Base-by-base conservation (phyloP, 2,113 vertebrate species). In the Nicator chloris region DNA sequence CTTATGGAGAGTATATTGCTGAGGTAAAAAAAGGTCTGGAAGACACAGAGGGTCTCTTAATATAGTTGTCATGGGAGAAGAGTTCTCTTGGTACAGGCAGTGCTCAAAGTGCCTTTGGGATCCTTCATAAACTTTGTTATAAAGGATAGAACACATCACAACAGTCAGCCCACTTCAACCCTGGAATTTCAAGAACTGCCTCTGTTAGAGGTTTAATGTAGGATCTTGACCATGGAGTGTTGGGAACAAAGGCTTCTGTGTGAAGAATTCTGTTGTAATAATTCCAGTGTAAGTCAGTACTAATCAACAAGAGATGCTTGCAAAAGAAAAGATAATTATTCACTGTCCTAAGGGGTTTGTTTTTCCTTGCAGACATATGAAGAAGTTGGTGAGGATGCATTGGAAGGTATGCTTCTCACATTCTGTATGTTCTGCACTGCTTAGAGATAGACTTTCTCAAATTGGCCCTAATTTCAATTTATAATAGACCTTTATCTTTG, bases 331-430 rank as follows among this genome's bases (percentile, higher is more conserved):
- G 6, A n/a, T 35, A 57, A 68, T 16, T 83, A 57, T 49, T 50
- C 49, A n/a, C 66, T 60, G 30, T 88, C 45, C 68, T 91, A 65
- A 95, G 39, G 28, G n/a, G 6, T 82, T 82, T 81, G 49, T 89
- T 69, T 97, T 93, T 77, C 77, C 95, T 97, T 97, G 60, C 95
- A 99, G 99, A 98, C 98, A 16, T 98, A 97, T 18, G 99, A 99
- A 97, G 98, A 98, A 82, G 96, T 98, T 15, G 97, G 98, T 80
- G 99, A 99, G 47, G 98, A 99, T 60, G 98, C 98, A 9, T 79
- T 99, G 64, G 99, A 99, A 99, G 98, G 99, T 99, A 97, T 13
- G 90, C 61, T 49, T 88, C 81, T 85, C 22, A 10, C n/a, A 70
- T 61, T 71, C 61, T 31, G 14, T 39, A 26, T 90, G 16, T 54